Percentiles rank a stretch among this genome's conserved stretches.
phyloP scores from a whole-genome alignment of 1,140 invertebrate species.

The Forficula auricularia region DNA sequence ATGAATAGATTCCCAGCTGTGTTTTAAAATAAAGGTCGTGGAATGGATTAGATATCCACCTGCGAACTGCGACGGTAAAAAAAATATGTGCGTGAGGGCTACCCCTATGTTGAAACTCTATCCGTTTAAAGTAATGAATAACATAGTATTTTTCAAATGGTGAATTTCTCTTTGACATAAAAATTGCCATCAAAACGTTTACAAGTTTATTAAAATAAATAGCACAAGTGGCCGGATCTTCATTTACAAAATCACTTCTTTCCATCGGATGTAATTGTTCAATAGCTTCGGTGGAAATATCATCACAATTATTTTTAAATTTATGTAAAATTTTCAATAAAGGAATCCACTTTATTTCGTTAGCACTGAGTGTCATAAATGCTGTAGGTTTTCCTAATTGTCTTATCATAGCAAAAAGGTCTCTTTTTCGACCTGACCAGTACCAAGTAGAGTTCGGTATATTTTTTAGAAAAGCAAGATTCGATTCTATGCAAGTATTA shows the following conservation, averaged over 20 bases:
- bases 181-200: too few relatives aligned
- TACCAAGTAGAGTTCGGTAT: slow-evolving; percentile 18
- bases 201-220: too few relatives aligned
- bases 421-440: too few relatives aligned
- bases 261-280: slow-evolving; percentile 15
- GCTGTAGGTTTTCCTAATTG: slow-evolving; percentile 21
- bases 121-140: too few relatives aligned
- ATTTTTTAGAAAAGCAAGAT: slow-evolving; percentile 14
- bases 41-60: too few relatives aligned
- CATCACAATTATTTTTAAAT: slow-evolving; percentile 18
- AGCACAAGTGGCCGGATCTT: slow-evolving; percentile 29
- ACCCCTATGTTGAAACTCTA: too few relatives aligned
- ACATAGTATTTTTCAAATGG: too few relatives aligned
- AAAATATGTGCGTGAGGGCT: too few relatives aligned
- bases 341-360: slow-evolving; percentile 23
- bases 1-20: too few relatives aligned
- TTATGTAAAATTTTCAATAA: slow-evolving; percentile 24
- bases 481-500: slow-evolving; percentile 8
- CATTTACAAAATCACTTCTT: slow-evolving; percentile 21
- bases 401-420: slow-evolving; percentile 23
- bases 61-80: too few relatives aligned
- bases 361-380: slow-evolving; percentile 23
- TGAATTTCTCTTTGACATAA: too few relatives aligned
- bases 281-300: slow-evolving; percentile 13
- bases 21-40: too few relatives aligned